These are phyloP conservation scores for Pollenia labialis DNA, from an alignment of 2,888 invertebrate species.

Conservation along the genomic window DNA sequence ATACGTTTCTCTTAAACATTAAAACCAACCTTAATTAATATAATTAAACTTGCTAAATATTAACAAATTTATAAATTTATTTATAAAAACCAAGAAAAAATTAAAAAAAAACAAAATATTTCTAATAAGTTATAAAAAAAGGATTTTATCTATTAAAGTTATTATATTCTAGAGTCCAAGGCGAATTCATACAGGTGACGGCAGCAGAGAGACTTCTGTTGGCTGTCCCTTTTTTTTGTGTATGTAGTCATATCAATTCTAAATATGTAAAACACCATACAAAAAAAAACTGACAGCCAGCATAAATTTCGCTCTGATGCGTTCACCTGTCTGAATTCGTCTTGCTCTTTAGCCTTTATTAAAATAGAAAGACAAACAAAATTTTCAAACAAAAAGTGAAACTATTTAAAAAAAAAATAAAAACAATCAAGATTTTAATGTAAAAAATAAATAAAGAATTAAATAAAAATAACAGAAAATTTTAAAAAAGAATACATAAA, in stretches of 20 bases:
- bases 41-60: not conserved
- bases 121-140: not conserved
- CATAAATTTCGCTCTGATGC: no score
- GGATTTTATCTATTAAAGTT: constrained; percentile 52
- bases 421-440: constrained; percentile 35
- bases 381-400: constrained; percentile 6
- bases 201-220: no score
- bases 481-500: not conserved
- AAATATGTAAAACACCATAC: no score
- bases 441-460: constrained; percentile 15
- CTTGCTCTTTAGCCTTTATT: not conserved
- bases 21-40: no score
- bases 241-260: no score
- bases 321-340: not conserved
- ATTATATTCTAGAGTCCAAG: constrained; percentile 6
- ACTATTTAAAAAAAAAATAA: constrained; percentile 18
- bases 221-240: no score
- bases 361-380: constrained; percentile 15
- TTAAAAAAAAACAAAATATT: not conserved
- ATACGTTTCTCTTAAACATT: no score
- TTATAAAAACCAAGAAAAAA: not conserved
- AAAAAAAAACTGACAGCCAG: no score
- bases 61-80: no score
- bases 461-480: constrained; percentile 37
- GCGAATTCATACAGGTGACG: no score